A percentile compares a stretch with the other conserved stretches of the same genome.
These are phyloP conservation scores for Pharmacophagus antenor DNA, from an alignment of 2,888 invertebrate genomes.

Conservation along the genomic window DNA sequence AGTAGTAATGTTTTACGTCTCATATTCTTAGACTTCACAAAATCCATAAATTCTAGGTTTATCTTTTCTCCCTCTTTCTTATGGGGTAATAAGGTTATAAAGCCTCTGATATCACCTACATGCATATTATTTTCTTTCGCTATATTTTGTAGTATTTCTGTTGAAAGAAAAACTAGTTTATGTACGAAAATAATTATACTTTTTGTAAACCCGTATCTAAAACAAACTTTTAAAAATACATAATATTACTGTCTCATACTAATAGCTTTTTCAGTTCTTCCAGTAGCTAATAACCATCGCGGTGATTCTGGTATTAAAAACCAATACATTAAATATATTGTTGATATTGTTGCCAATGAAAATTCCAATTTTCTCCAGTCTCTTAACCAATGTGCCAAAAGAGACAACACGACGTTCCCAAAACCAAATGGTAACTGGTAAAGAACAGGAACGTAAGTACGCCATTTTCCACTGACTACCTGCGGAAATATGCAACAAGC, in stretches of 20 bases:
- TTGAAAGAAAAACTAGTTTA: constrained; percentile 32
- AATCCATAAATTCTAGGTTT: constrained; percentile 59
- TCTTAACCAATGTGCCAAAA: constrained; percentile 78
- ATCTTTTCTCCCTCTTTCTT: constrained; percentile 37
- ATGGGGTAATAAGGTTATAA: constrained; percentile 42
- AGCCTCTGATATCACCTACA: constrained; percentile 38
- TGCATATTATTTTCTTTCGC: constrained; percentile 53
- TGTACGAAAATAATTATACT: background rate
- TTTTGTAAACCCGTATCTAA: too few relatives aligned
- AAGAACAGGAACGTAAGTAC: constrained; percentile 81
- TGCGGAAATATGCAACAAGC: constrained; percentile 39
- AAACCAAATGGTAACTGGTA: constrained; percentile 83
- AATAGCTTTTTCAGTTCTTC: constrained; percentile 71
- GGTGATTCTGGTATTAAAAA: constrained; percentile 83
- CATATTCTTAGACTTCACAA: constrained; percentile 74
- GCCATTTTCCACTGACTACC: constrained; percentile 82
- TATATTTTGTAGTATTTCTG: constrained; percentile 54
- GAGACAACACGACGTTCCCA: constrained; percentile 80
- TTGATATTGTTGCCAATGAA: constrained; percentile 73
- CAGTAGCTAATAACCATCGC: constrained; percentile 82
- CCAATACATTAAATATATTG: constrained; percentile 70
- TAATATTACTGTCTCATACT: constrained; percentile 37
- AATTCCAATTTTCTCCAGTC: constrained; percentile 83
- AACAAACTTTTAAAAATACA: background rate
- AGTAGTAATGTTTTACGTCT: constrained; percentile 72